Evolutionary conservation across 2,888 invertebrate genomes (phyloP).

Genomic region (Drosophila koepferae): DNA sequence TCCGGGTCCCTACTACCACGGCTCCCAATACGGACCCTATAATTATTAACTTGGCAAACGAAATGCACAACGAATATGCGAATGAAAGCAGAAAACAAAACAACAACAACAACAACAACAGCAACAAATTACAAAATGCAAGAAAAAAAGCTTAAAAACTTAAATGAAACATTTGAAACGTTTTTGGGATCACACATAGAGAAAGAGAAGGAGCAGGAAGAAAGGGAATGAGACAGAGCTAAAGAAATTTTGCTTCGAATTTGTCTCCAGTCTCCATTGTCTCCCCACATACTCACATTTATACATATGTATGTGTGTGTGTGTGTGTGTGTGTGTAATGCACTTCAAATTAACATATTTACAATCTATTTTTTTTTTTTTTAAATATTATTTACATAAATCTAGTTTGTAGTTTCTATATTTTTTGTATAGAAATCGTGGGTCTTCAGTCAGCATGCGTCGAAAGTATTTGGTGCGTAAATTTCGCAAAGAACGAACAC

Average conservation of each 20-base stretch:
- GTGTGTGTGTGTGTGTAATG: slow-evolving; percentile 14
- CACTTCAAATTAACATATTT: slow-evolving; percentile 42
- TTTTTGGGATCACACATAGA: slow-evolving; percentile 35
- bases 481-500: slow-evolving; percentile 26
- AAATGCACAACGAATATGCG: slow-evolving; percentile 31
- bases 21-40: slow-evolving; percentile 96
- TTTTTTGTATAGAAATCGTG: slow-evolving; percentile 52
- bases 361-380: slow-evolving; percentile 58
- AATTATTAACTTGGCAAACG: slow-evolving; percentile 89
- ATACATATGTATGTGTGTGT: slow-evolving; percentile 9
- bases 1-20: slow-evolving; percentile 95
- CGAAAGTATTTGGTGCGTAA: slow-evolving; percentile 54
- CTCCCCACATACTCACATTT: neutral
- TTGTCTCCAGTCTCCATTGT: neutral
- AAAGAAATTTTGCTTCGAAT: slow-evolving; percentile 26
- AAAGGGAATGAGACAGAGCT: slow-evolving; percentile 5
- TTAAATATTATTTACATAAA: slow-evolving; percentile 32
- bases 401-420: slow-evolving; percentile 51
- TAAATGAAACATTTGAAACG: slow-evolving; percentile 30
- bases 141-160: slow-evolving; percentile 7
- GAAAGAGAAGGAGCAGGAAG: neutral
- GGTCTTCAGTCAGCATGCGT: slow-evolving; percentile 71
- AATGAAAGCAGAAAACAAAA: slow-evolving; percentile 25
- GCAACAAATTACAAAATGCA: slow-evolving; percentile 4
- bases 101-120: slow-evolving; percentile 1